These are phyloP conservation scores for Anthoptus insignis DNA, from an alignment of 2,888 invertebrate genomes.

Conservation along the genomic window DNA sequence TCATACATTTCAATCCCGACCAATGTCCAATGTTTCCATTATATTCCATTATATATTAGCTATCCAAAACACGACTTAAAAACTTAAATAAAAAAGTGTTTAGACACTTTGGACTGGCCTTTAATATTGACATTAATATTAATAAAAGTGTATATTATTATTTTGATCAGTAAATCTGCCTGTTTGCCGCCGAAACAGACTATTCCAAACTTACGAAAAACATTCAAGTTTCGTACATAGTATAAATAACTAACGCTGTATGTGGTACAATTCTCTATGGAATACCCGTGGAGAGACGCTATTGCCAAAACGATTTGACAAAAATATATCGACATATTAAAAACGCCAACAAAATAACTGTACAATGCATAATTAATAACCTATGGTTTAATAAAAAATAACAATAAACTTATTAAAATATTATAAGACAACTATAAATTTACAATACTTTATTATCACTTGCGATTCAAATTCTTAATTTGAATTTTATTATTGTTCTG, in stretches of 20 bases:
- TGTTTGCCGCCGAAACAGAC: no score
- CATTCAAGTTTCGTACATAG: background rate
- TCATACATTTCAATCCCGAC: no score
- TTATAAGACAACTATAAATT: background rate
- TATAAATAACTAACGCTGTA: slow-evolving; percentile 32
- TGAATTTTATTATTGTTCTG: slow-evolving; percentile 15
- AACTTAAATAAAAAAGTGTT: no score
- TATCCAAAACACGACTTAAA: no score
- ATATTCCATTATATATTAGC: no score
- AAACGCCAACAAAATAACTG: slow-evolving; percentile 3
- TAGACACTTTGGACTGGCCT: no score
- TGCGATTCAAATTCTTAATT: background rate
- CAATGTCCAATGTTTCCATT: no score
- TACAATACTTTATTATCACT: background rate
- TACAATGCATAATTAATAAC: slow-evolving; percentile 2
- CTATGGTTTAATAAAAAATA: background rate
- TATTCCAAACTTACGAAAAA: background rate
- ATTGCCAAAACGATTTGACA: background rate
- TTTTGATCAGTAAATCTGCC: no score
- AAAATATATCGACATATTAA: slow-evolving; percentile 8
- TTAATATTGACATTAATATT: no score
- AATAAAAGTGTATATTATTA: no score
- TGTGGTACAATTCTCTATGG: slow-evolving; percentile 21
- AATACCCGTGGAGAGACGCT: slow-evolving; percentile 10
- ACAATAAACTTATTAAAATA: slow-evolving; percentile 6